Evolutionary conservation across 2,113 vertebrate genomes (phyloP), one percentile per base, ranked within the genome.

Genomic region (Periophthalmodon schlosseri): DNA sequence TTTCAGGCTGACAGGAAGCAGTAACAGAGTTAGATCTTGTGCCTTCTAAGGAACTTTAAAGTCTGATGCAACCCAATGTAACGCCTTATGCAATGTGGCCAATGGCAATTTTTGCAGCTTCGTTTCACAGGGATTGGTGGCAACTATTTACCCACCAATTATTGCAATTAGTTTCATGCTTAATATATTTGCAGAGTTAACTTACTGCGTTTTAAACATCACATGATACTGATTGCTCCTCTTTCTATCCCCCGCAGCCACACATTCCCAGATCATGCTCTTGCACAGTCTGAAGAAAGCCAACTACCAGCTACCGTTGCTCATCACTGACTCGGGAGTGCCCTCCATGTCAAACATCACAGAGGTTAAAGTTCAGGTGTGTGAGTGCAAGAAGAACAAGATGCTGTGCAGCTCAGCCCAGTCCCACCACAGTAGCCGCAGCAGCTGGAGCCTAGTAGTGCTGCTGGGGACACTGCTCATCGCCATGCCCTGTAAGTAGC

Each of bases 361-460:
- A 28, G 98, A 99, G 88, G 92, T 99, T 87, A 97, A 95, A 86
- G 93, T 99, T 77, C 97, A 98, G 78, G 97, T 99, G 89, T 99
- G 98, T 72, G 96, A 96, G 94, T 99, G 98, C 85, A 98, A 94
- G 93, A 99, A 98, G 91, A 95, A 93, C 94, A 96, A 91, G 95
- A 96, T 97, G 94, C 95, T 96, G 94, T 99, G 98, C 96, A 99
- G 95, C 64, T 88, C 93, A 0, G 94, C 91, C 0, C 89, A 87
- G 76, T 86, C 93, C 69, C 93, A 93, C 16, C 57, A 60, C 57
- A 60, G 57, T 28, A 28, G 58, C 24, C 21, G 23, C 81, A 93
- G 76, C 20, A 68, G 89, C 93, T 67, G 89, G 93, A 92, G 95
- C 88, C 68, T 93, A 46, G 76, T 87, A 36, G 79, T 93, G 12